Evolutionary conservation across 2,113 vertebrate species (phyloP).

Genomic region (Cyanoramphus novaezelandiae): DNA sequence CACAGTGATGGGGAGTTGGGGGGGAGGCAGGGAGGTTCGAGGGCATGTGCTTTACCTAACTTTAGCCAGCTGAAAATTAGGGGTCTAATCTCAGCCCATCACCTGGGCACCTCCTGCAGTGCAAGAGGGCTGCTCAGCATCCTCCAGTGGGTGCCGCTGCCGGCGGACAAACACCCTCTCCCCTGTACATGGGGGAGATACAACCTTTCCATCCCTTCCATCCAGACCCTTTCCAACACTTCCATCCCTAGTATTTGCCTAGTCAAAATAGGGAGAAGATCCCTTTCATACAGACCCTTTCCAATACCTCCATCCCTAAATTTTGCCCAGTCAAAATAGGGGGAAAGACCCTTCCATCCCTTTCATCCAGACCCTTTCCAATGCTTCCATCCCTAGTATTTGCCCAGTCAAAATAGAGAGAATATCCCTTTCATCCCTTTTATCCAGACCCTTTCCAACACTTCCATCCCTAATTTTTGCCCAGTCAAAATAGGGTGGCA

Average conservation of each 20-base stretch:
- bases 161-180: background rate
- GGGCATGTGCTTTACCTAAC: background rate
- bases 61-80: background rate
- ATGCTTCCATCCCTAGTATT: background rate
- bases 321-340: background rate
- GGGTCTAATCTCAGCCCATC: background rate
- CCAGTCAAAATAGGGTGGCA: background rate
- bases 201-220: background rate
- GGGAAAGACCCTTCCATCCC: background rate
- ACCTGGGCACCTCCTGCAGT: slow-evolving; percentile 5
- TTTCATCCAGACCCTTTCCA: background rate
- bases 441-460: background rate
- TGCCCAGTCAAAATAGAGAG: background rate
- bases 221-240: too few species aligned
- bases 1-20: background rate
- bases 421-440: background rate
- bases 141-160: background rate
- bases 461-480: background rate
- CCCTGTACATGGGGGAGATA: rapidly evolving
- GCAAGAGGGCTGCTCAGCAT: background rate
- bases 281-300: rapidly evolving
- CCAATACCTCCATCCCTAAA: background rate
- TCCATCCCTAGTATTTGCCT: too few species aligned
- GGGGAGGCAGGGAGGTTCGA: background rate
- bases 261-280: too few species aligned